Evolutionary conservation across 2,888 invertebrate genomes (phyloP).

Genomic region (Brassicogethes aeneus): DNA sequence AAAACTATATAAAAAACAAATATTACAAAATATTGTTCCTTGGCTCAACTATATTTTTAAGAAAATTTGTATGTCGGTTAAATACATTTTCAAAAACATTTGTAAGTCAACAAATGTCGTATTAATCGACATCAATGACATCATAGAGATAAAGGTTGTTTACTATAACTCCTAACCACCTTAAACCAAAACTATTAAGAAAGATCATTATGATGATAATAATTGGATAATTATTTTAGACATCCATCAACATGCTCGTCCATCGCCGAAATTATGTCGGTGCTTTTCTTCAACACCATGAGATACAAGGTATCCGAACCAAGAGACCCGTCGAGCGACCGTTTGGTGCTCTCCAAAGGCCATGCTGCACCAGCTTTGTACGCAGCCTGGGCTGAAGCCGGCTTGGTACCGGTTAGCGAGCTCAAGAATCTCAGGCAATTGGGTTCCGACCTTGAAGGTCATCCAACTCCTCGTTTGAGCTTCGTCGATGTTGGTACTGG

Average conservation of each 20-base stretch:
- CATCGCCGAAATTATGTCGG: slow-evolving; percentile 96
- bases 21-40: no score
- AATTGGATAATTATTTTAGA: slow-evolving; percentile 45
- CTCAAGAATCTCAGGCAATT: slow-evolving; percentile 81
- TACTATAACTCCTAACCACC: no score
- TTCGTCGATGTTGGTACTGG: slow-evolving; percentile 99
- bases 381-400: slow-evolving; percentile 97
- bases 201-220: neutral
- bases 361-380: slow-evolving; percentile 98
- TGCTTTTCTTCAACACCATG: slow-evolving; percentile 97
- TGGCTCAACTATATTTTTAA: no score
- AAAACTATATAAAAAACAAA: neutral
- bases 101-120: no score
- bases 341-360: slow-evolving; percentile 95
- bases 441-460: slow-evolving; percentile 92
- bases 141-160: no score
- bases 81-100: no score
- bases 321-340: slow-evolving; percentile 79
- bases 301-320: slow-evolving; percentile 81
- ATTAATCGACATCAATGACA: no score
- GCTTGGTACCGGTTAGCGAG: slow-evolving; percentile 74
- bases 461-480: slow-evolving; percentile 92
- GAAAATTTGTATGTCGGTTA: no score
- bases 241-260: slow-evolving; percentile 98
- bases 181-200: no score